Evolutionary conservation across 2,888 invertebrate genomes (phyloP).

Genomic region (Bembecia ichneumoniformis): DNA sequence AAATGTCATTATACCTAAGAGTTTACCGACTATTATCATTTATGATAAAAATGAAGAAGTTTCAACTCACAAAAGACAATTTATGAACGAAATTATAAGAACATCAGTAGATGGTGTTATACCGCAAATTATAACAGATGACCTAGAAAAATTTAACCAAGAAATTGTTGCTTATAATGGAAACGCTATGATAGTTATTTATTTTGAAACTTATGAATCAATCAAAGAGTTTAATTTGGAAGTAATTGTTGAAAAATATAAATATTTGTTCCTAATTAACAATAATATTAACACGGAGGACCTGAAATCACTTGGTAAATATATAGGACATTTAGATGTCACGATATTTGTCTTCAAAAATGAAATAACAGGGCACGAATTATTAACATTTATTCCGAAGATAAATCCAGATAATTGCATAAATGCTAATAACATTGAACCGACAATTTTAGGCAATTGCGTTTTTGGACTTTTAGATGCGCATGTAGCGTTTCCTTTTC

Average conservation of each 20-base stretch:
- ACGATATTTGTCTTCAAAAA: too few relatives aligned
- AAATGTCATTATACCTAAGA: background rate
- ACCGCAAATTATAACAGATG: background rate
- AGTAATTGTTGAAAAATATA: conserved; percentile 15
- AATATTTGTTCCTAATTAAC: conserved; percentile 25
- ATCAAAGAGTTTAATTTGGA: conserved; percentile 13
- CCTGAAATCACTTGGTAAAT: too few relatives aligned
- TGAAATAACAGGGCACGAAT: conserved; percentile 11
- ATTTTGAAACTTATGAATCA: conserved; percentile 18
- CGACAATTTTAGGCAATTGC: conserved; percentile 26
- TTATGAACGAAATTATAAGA: background rate
- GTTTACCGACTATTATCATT: conserved; percentile 4
- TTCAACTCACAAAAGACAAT: background rate
- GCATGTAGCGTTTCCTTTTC: conserved; percentile 19
- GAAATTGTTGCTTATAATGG: conserved; percentile 5
- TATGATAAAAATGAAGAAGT: background rate
- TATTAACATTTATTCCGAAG: conserved; percentile 27
- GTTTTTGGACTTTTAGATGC: conserved; percentile 18
- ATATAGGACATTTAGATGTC: too few relatives aligned
- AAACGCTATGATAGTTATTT: conserved; percentile 16
- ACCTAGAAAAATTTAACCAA: background rate
- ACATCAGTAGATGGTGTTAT: conserved; percentile 1
- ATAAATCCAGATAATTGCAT: conserved; percentile 29
- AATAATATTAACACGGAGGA: conserved; percentile 26
- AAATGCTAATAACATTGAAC: conserved; percentile 11